Base-by-base conservation (phyloP, 2,888 invertebrate genomes). In the Amphipyra tragopoginis region DNA sequence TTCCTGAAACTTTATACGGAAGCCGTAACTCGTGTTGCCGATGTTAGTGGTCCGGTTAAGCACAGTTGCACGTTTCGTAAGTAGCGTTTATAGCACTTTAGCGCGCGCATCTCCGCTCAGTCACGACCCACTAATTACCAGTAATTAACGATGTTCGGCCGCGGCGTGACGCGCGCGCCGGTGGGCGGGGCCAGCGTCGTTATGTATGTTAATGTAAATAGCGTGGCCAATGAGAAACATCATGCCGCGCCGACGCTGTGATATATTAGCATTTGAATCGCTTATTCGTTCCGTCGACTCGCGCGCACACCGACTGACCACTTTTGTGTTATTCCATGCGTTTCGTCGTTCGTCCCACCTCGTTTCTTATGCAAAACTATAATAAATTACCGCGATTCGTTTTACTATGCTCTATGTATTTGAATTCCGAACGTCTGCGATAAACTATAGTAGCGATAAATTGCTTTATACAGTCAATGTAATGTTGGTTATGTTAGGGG, bases 231-330 rank as follows among this genome's bases (percentile, higher is more conserved):
- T 94, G 89, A 90, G 90, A 85, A 86, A 69, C 91, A 88, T 90
- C 90, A 90, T 86, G 87, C 82, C 85, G 83, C 86, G 77, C 93
- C 90, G 92, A 90, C 90, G 59, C 88, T 83, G 94, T 94, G 93
- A 94, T 93, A 94, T 94, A 94, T 94, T 94, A 93, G 90, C 93
- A 93, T 94, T 94, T 91, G 91, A 93, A 93, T 90, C 91, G 92
- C 86, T 92, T 91, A 92, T 92, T 92, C 92, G 91, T 89, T 88
- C 84, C 81, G 70, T 82, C 82, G 82, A 81, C 72, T 63, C 64
- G 44, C n/a, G 65, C 70, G 77, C 72, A 75, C 74, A 74, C 78
- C 68, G 53, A 68, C 58, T 72, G 76, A 75, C 79, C 65, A 86
- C 87, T 87, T 91, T 89, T 86, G 88, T 89, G 78, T 84, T 87